Evolutionary conservation across 92 coral and sea anemone genomes (phyloP).

Genomic region (Pocillopora meandrina): DNA sequence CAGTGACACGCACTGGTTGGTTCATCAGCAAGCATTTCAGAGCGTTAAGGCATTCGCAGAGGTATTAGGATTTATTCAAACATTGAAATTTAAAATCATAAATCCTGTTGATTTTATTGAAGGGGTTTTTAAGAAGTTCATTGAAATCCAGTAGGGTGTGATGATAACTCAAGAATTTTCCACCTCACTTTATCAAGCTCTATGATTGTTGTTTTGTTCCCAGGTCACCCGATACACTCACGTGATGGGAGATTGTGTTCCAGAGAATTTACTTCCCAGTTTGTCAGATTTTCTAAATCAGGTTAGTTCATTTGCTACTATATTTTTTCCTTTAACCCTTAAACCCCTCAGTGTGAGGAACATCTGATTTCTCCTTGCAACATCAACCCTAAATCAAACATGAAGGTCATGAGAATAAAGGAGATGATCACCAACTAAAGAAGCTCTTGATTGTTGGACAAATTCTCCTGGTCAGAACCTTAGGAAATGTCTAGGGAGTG

Average conservation of each 20-base stretch:
- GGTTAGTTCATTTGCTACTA: slow-evolving; percentile 38
- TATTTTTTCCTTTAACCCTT: too few species aligned
- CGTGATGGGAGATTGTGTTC: slow-evolving; percentile 96
- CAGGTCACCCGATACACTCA: slow-evolving; percentile 95
- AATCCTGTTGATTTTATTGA: too few species aligned
- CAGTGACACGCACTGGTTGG: slow-evolving; percentile 75
- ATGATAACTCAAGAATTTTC: background rate
- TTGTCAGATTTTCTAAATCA: slow-evolving; percentile 75
- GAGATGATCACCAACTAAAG: too few species aligned
- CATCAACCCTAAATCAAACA: too few species aligned
- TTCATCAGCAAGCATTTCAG: slow-evolving; percentile 81
- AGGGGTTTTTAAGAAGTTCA: background rate
- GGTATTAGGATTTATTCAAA: slow-evolving; percentile 41
- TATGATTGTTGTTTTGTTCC: background rate
- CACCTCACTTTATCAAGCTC: background rate
- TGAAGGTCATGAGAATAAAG: too few species aligned
- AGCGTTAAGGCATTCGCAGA: slow-evolving; percentile 92
- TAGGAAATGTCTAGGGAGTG: too few species aligned
- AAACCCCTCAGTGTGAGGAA: too few species aligned
- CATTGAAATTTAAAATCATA: too few species aligned
- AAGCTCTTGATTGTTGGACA: too few species aligned
- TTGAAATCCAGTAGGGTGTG: background rate
- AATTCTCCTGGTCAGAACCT: too few species aligned
- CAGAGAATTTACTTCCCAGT: slow-evolving; percentile 72
- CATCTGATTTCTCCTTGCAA: too few species aligned